Conservation (phyloP, 2,888 invertebrate species). For the Metopia argyrocephala region DNA sequence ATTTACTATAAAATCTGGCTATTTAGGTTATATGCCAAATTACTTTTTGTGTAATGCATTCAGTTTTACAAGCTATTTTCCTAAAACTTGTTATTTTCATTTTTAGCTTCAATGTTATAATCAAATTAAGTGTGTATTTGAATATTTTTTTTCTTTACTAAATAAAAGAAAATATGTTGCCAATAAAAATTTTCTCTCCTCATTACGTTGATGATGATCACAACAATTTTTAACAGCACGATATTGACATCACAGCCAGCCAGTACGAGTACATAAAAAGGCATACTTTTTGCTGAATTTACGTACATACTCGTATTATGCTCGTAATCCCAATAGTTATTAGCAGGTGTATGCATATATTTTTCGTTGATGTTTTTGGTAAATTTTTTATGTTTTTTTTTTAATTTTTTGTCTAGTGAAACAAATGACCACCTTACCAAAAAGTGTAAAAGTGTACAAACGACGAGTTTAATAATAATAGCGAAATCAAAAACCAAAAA, state of each 20-base stretch:
- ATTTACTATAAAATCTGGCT: background rate
- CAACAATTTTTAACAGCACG: conserved; percentile 59
- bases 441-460: conserved; percentile 23
- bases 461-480: background rate
- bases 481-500: no score
- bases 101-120: conserved; percentile 33
- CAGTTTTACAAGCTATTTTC: background rate
- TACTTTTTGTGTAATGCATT: background rate
- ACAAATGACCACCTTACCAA: conserved; percentile 59
- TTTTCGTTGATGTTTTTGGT: conserved; percentile 12
- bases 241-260: conserved; percentile 58
- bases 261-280: conserved; percentile 44
- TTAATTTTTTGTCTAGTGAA: conserved; percentile 20
- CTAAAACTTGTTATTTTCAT: background rate
- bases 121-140: conserved; percentile 30
- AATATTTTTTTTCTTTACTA: background rate
- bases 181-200: conserved; percentile 64
- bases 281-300: background rate
- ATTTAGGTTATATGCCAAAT: background rate
- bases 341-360: conserved; percentile 64
- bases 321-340: conserved; percentile 19
- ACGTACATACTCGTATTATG: background rate
- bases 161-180: conserved; percentile 29
- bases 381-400: conserved; percentile 1
- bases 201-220: conserved; percentile 58